Evolutionary conservation across 2,113 vertebrate species (phyloP).

Genomic region (Neolamprologus cancellatus): DNA sequence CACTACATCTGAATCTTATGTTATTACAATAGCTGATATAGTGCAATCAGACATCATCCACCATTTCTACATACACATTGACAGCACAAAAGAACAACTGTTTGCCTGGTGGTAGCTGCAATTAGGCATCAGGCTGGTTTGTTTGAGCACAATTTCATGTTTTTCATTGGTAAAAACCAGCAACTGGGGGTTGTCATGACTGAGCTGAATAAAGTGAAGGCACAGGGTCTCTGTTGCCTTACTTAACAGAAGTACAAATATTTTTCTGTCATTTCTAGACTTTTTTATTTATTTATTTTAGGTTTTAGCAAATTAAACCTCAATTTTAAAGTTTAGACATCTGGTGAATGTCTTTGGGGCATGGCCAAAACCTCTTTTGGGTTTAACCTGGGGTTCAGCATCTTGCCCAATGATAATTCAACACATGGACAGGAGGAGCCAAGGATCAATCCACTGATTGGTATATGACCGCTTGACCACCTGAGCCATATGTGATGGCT

Average conservation of each 20-base stretch:
- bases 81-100: background rate
- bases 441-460: background rate
- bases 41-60: background rate
- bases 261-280: background rate
- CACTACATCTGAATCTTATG: background rate
- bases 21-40: background rate
- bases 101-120: background rate
- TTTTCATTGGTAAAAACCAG: background rate
- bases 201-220: background rate
- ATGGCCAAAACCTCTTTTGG: background rate
- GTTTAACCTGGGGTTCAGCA: background rate
- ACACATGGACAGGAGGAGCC: background rate
- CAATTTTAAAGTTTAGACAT: background rate
- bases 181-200: fast-evolving
- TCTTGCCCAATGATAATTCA: background rate
- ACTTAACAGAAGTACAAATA: background rate
- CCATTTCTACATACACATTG: background rate
- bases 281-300: background rate
- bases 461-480: background rate
- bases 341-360: background rate
- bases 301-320: background rate
- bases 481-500: background rate
- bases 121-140: background rate
- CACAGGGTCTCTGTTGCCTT: background rate
- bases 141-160: background rate